A percentile compares a stretch with the other conserved stretches of the same genome.
phyloP scores from a whole-genome alignment of 2,888 invertebrate genomes.

The Meiosimyza platycephala region DNA sequence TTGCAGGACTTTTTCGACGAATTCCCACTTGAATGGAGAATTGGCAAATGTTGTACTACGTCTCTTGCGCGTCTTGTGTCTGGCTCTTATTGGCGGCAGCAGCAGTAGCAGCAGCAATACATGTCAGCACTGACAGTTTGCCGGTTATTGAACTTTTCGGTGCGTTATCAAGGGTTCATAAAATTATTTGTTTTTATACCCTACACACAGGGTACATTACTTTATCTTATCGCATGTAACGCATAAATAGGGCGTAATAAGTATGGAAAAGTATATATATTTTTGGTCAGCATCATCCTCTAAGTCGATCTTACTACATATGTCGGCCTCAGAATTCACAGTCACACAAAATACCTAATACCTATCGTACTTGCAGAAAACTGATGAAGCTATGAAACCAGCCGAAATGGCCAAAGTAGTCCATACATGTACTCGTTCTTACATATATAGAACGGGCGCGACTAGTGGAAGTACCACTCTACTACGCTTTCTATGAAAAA shows the following conservation, averaged over 20 bases:
- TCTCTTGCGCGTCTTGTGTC: background rate
- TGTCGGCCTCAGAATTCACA: background rate
- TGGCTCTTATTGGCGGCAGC: too few species aligned
- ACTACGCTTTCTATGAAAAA: too few species aligned
- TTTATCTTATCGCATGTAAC: background rate
- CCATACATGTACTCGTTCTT: too few species aligned
- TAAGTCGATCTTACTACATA: too few species aligned
- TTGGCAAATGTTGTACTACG: conserved; percentile 25
- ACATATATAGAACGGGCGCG: too few species aligned
- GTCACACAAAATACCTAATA: background rate
- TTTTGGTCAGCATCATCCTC: too few species aligned
- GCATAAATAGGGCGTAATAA: background rate
- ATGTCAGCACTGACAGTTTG: conserved; percentile 8
- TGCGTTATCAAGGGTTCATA: conserved; percentile 20
- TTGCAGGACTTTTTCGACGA: conserved; percentile 23
- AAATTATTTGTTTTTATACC: background rate
- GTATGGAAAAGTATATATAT: too few species aligned
- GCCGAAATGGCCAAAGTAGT: too few species aligned
- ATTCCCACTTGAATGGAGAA: conserved; percentile 34
- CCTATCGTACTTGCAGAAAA: too few species aligned
- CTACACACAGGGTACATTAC: background rate
- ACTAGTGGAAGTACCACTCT: too few species aligned
- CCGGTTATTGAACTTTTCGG: conserved; percentile 31
- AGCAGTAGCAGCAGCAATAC: too few species aligned
- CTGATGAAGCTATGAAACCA: too few species aligned